These are phyloP conservation scores for Drosophila equinoxialis DNA, from an alignment of 1,140 invertebrate species.

Conservation along the genomic window DNA sequence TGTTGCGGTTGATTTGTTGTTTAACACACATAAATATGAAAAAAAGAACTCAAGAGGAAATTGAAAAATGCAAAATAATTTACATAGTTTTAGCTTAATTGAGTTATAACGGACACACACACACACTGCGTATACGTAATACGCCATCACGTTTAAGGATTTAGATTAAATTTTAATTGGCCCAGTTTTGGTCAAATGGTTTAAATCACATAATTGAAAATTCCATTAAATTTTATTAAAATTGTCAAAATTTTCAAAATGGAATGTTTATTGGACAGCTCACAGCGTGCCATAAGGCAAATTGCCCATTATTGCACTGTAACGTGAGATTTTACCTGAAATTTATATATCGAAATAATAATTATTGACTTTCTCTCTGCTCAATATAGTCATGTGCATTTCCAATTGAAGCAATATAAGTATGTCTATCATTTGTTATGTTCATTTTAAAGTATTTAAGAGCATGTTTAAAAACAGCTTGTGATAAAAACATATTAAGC, in stretches of 20 bases:
- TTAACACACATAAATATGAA: not conserved
- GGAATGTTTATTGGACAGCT: not conserved
- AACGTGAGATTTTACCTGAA: too few species aligned
- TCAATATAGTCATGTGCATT: too few species aligned
- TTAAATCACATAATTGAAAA: conserved; percentile 61
- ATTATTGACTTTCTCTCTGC: too few species aligned
- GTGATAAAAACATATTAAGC: too few species aligned
- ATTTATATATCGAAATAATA: too few species aligned
- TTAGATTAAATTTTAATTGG: conserved; percentile 46
- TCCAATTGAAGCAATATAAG: too few species aligned
- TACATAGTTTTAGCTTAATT: conserved; percentile 34
- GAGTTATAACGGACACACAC: conserved; percentile 28
- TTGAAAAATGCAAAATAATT: conserved; percentile 31
- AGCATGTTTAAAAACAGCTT: too few species aligned
- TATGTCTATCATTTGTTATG: too few species aligned
- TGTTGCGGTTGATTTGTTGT: conserved; percentile 24
- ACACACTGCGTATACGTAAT: conserved; percentile 60
- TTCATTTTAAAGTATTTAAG: too few species aligned
- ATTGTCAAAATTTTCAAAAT: not conserved
- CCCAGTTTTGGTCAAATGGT: conserved; percentile 44
- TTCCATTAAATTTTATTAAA: conserved; percentile 41
- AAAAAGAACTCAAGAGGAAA: not conserved
- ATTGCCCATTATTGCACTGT: too few species aligned
- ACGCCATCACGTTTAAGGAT: conserved; percentile 28
- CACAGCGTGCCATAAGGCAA: too few species aligned